phyloP scores from a whole-genome alignment of 92 coral and sea anemone species.

The Porites evermanni region DNA sequence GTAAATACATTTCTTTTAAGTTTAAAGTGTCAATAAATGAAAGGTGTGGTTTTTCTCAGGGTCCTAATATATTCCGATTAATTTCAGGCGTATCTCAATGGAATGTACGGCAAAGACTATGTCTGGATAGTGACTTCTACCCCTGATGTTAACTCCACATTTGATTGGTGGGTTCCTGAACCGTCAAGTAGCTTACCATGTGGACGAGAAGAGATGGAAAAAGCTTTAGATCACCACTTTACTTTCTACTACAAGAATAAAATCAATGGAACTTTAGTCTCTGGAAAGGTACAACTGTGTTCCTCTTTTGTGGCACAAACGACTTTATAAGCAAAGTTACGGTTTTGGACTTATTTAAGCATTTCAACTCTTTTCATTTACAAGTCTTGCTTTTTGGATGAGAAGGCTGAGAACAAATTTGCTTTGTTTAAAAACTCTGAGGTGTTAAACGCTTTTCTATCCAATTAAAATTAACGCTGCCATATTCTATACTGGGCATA shows the following conservation, averaged over 20 bases:
- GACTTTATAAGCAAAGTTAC: not conserved
- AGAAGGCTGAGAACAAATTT: no score
- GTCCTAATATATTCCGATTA: not conserved
- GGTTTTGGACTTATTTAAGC: no score
- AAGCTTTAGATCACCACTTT: constrained; percentile 60
- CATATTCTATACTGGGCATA: no score
- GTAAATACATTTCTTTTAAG: no score
- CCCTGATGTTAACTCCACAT: constrained; percentile 54
- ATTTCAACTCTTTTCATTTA: no score
- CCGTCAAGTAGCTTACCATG: constrained; percentile 62
- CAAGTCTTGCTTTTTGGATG: no score
- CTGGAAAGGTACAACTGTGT: constrained; percentile 37
- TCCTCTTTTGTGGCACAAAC: not conserved
- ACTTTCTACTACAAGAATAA: constrained; percentile 51
- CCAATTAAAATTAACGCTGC: no score
- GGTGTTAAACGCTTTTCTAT: no score
- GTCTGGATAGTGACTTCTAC: constrained; percentile 80
- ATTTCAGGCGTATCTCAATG: constrained; percentile 81
- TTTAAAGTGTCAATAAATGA: no score
- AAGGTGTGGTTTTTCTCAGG: not conserved
- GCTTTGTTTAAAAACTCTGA: no score
- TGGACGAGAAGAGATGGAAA: constrained; percentile 52
- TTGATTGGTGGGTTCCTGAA: constrained; percentile 85
- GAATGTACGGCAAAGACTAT: constrained; percentile 89
- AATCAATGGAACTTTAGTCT: constrained; percentile 37